Conservation (phyloP, 2,797 vertebrate species). For the Scomberomorus guttatus region DNA sequence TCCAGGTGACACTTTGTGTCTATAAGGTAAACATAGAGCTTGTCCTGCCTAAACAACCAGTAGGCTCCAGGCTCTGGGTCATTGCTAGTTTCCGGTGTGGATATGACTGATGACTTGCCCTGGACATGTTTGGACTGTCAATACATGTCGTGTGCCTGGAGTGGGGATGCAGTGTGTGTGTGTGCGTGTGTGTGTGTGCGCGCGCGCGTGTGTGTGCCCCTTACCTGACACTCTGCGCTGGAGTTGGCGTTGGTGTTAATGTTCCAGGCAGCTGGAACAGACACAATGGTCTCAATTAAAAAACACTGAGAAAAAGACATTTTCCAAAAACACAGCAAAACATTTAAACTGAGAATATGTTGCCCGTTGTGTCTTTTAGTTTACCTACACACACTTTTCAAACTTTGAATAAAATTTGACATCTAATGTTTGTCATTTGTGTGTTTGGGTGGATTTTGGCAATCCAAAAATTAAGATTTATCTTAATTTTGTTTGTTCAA, state of each 20-base stretch:
- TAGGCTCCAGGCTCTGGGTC: constrained; percentile 40
- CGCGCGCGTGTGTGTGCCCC: background rate
- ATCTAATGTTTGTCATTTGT: background rate
- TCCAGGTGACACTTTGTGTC: constrained; percentile 61
- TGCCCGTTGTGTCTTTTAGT: background rate
- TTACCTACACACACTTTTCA: background rate
- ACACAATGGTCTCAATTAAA: constrained; percentile 15
- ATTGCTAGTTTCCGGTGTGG: constrained; percentile 44
- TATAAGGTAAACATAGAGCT: constrained; percentile 70
- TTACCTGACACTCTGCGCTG: constrained; percentile 67
- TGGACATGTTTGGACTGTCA: constrained; percentile 77
- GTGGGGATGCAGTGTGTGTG: constrained; percentile 1
- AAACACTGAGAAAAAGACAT: background rate
- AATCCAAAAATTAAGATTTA: background rate
- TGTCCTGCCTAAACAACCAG: constrained; percentile 19
- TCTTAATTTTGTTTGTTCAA: background rate
- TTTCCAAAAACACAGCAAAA: background rate
- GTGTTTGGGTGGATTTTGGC: background rate
- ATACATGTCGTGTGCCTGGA: constrained; percentile 55
- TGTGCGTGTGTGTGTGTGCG: constrained; percentile 18
- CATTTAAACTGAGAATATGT: background rate
- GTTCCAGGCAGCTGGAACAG: constrained; percentile 66
- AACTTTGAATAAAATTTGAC: background rate
- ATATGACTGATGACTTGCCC: constrained; percentile 19
- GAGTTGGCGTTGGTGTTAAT: constrained; percentile 43